phyloP scores from a whole-genome alignment of 2,888 invertebrate genomes.

The Lagria hirta region DNA sequence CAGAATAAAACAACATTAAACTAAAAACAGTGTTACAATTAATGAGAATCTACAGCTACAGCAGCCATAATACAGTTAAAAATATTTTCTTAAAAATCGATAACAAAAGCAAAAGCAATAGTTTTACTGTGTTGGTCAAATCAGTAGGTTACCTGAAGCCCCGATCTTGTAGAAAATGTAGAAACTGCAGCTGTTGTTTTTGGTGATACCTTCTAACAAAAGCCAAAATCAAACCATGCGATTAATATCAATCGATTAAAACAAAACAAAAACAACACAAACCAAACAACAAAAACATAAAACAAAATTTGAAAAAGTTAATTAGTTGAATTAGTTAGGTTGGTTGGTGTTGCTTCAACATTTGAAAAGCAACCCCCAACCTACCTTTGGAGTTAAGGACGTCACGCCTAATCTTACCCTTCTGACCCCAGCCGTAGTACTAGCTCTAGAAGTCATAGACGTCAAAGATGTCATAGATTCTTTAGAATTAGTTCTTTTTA shows the following conservation, averaged over 20 bases:
- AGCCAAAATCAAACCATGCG: conserved; percentile 10
- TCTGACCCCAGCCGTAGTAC: conserved; percentile 61
- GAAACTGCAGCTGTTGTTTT: conserved; percentile 62
- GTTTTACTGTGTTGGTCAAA: conserved; percentile 56
- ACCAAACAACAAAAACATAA: conserved; percentile 9
- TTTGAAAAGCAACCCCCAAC: no score
- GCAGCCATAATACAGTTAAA: conserved; percentile 13
- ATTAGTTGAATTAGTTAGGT: conserved; percentile 29
- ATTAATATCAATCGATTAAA: no score
- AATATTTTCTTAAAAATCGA: conserved; percentile 11
- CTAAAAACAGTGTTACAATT: conserved; percentile 3
- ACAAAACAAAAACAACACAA: conserved; percentile 11
- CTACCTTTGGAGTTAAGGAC: conserved; percentile 67
- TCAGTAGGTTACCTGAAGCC: conserved; percentile 65
- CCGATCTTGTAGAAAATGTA: conserved; percentile 64
- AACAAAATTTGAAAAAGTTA: conserved; percentile 8
- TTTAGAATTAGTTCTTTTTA: conserved; percentile 77
- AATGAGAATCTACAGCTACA: conserved; percentile 13
- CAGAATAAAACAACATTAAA: conserved; percentile 8
- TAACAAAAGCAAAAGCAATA: conserved; percentile 26
- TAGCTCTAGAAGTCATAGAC: conserved; percentile 51
- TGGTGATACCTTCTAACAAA: conserved; percentile 56
- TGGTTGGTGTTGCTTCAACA: conserved; percentile 42
- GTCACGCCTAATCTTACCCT: conserved; percentile 80
- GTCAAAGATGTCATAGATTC: conserved; percentile 74